Percentiles rank a stretch among this genome's conserved stretches.
Conservation (phyloP, 2,113 vertebrate genomes). For the Acinonyx jubatus region DNA sequence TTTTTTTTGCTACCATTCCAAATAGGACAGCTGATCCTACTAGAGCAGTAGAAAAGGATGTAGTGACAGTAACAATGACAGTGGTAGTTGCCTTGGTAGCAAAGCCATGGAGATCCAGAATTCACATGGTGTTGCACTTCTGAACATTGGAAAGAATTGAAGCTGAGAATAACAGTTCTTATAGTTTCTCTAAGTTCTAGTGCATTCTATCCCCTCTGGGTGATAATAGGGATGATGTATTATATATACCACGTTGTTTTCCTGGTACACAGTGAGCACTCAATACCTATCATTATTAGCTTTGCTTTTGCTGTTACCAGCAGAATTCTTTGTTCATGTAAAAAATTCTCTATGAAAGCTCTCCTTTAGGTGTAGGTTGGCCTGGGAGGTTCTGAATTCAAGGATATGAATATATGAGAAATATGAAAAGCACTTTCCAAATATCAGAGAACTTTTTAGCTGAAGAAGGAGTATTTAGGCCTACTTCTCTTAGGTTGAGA, state of each 20-base stretch:
- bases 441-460: neutral
- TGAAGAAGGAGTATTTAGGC: neutral
- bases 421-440: neutral
- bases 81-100: neutral
- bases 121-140: neutral
- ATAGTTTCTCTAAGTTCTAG: neutral
- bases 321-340: neutral
- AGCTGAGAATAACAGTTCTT: neutral
- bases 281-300: neutral
- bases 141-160: neutral
- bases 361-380: neutral
- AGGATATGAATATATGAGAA: neutral
- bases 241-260: neutral
- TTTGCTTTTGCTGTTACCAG: neutral
- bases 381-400: neutral
- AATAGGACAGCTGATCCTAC: neutral
- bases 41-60: neutral
- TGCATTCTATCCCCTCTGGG: neutral
- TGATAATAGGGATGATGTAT: too few species aligned
- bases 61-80: fast-evolving
- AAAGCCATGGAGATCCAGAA: neutral
- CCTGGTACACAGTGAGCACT: neutral
- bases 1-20: neutral
- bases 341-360: neutral
- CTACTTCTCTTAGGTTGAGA: neutral